phyloP scores from a whole-genome alignment of 2,888 invertebrate genomes.

The Cryptocheilus praepositus region DNA sequence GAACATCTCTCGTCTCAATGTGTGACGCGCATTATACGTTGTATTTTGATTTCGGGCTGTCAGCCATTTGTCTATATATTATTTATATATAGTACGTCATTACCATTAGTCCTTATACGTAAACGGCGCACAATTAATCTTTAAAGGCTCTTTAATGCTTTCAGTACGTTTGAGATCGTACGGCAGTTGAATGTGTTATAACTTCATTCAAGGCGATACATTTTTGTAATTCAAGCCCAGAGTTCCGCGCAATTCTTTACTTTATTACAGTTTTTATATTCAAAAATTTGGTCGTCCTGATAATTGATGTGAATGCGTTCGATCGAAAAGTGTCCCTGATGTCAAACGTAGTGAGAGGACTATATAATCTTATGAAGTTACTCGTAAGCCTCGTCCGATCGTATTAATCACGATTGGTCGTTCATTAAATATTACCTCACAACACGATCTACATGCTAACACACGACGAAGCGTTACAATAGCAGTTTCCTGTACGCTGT shows the following conservation, averaged over 20 bases:
- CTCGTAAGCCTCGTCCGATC: not conserved
- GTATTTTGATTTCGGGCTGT: slow-evolving; percentile 68
- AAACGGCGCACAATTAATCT: slow-evolving; percentile 28
- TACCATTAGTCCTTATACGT: slow-evolving; percentile 41
- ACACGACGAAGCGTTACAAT: slow-evolving; percentile 1
- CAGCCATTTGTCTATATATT: slow-evolving; percentile 59
- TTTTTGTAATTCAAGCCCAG: not conserved
- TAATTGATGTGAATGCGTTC: not conserved
- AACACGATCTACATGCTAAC: not conserved
- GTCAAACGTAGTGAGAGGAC: slow-evolving; percentile 12
- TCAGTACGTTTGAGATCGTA: slow-evolving; percentile 25
- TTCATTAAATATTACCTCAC: slow-evolving; percentile 1
- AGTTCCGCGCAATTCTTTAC: not conserved
- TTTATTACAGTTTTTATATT: too few relatives aligned
- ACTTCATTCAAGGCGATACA: too few relatives aligned
- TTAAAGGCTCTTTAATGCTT: slow-evolving; percentile 24
- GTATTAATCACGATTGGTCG: slow-evolving; percentile 13
- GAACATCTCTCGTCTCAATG: slow-evolving; percentile 40
- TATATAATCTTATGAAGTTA: not conserved
- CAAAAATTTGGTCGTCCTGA: not conserved
- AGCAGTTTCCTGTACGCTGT: too few relatives aligned
- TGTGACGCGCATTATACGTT: slow-evolving; percentile 51
- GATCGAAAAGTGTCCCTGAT: not conserved
- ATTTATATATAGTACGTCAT: slow-evolving; percentile 26
- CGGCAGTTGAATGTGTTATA: not conserved